Evolutionary conservation across 2,888 invertebrate species (phyloP), one percentile per base, ranked within the genome.

Genomic region (Cryptocephalus moraei): DNA sequence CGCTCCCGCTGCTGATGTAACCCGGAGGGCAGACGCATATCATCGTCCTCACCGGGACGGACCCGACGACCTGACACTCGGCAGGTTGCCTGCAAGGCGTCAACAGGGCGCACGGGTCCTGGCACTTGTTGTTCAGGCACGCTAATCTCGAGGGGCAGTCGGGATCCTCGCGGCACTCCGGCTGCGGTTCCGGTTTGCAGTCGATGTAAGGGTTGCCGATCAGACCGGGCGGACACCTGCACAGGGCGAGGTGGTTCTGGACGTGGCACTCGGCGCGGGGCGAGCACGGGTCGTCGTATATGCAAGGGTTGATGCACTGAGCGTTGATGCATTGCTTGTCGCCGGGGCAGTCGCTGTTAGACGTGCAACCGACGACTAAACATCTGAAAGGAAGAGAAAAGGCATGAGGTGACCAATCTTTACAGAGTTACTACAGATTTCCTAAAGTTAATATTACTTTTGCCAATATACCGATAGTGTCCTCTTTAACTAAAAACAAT

Each of bases 1-100:
- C 89, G 55, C 81, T 82, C 46, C 90, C 91, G 54, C 83, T 85
- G 69, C 86, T 89, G 4, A 90, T 80, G 60, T 89, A 91, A 12
- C 92, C 92, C 44, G 87, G 86, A 31, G 91, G 89, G 61, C 93
- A 93, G 3, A 89, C 80, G 65, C 92, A 93, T 34, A 90, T 79
- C 86, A 92, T 89, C 1, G 91, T 91, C 52, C 91, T 78, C 8
- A 91, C 86, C 0, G 92, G 91, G 31, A 84, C 69, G 4, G 91
- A 87, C 1, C 85, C 81, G 22, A 88, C 79, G 0, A 91, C 90
- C 68, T 83, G 80, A 63, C 92, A 92, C 53, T 79, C 79, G 0
- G 91, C 83, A 33, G 91, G 90, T 45, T 78, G 75, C 40, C 80
- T 78, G 65, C 93, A 93, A 2, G 92, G 92, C 57, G 82, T 80